Percentiles rank a stretch among this genome's conserved stretches.
phyloP scores from a whole-genome alignment of 1,140 invertebrate genomes.

The Gonatopus flavifemur region DNA sequence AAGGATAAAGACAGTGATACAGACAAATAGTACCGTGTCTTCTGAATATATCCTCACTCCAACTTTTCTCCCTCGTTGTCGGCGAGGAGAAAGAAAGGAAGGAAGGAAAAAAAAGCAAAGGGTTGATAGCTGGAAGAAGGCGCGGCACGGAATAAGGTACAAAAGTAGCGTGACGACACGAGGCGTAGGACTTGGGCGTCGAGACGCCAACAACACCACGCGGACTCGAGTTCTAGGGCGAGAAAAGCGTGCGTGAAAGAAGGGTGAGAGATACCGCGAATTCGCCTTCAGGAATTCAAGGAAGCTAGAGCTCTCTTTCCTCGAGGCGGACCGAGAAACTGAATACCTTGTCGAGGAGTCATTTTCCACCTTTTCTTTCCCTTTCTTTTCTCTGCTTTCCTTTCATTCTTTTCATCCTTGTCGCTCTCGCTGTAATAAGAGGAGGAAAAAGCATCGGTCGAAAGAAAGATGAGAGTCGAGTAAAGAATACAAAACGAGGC shows the following conservation, averaged over 20 bases:
- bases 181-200: conserved; percentile 8
- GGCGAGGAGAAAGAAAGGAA: background rate
- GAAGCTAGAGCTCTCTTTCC: conserved; percentile 26
- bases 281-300: conserved; percentile 35
- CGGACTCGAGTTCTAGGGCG: conserved; percentile 17
- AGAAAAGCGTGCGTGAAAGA: background rate
- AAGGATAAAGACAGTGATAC: conserved; percentile 10
- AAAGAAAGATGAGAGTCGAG: background rate
- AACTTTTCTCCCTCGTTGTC: conserved; percentile 19
- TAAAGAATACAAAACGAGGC: conserved; percentile 17
- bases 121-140: conserved; percentile 7
- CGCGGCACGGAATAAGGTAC: conserved; percentile 23
- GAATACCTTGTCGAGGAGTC: too few relatives aligned
- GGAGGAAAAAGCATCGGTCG: conserved; percentile 5
- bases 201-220: conserved; percentile 23
- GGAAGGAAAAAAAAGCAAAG: background rate
- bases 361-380: conserved; percentile 7
- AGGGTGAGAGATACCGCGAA: background rate
- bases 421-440: too few relatives aligned
- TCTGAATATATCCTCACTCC: conserved; percentile 17
- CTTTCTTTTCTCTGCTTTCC: background rate
- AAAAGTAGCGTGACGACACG: conserved; percentile 35
- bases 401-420: background rate
- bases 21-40: conserved; percentile 14
- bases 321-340: too few relatives aligned